Conservation (phyloP, 1,140 invertebrate species). For the Zophobas morio region DNA sequence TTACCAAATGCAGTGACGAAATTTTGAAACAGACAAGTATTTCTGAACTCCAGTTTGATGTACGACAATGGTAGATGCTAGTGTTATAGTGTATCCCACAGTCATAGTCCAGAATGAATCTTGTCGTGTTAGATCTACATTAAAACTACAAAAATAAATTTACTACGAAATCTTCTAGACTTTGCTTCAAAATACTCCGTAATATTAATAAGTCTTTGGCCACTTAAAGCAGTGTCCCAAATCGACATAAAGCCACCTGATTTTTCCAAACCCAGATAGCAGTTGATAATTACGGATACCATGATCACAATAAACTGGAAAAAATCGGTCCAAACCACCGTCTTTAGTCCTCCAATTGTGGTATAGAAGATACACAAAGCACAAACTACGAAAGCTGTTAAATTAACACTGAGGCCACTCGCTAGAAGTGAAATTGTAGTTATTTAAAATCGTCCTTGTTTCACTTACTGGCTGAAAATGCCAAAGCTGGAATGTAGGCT, state of each 20-base stretch:
- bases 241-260: constrained; percentile 76
- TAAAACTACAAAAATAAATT: constrained; percentile 67
- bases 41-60: constrained; percentile 75
- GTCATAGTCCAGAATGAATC: constrained; percentile 74
- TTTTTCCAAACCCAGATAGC: constrained; percentile 75
- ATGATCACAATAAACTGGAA: constrained; percentile 79
- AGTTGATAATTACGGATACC: constrained; percentile 76
- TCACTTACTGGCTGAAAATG: constrained; percentile 73
- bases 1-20: constrained; percentile 70
- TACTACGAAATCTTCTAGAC: constrained; percentile 61
- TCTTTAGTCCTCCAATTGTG: constrained; percentile 81
- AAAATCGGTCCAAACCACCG: constrained; percentile 82
- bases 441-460: constrained; percentile 47
- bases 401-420: constrained; percentile 76
- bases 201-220: constrained; percentile 64
- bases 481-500: constrained; percentile 76
- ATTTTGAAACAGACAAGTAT: constrained; percentile 71
- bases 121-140: constrained; percentile 70
- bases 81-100: constrained; percentile 73
- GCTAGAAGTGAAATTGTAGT: constrained; percentile 68
- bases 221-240: constrained; percentile 68
- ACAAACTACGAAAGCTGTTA: constrained; percentile 79
- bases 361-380: constrained; percentile 86
- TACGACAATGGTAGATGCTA: constrained; percentile 72
- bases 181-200: constrained; percentile 11